Conservation (phyloP, 2,113 vertebrate genomes). For the Nesospiza acunhae region DNA sequence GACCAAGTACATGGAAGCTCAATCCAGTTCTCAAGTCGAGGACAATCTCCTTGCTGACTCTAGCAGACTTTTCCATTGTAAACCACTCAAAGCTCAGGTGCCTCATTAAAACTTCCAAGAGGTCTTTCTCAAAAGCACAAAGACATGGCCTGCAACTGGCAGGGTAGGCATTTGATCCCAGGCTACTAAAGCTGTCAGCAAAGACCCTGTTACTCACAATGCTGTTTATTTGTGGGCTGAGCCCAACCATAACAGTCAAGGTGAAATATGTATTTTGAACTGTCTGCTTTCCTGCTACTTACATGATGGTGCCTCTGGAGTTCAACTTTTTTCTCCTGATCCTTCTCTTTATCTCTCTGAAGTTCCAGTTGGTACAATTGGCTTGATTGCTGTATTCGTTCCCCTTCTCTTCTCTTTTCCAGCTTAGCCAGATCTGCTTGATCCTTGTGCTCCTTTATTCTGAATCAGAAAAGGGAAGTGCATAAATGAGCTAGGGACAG, state of each 20-base stretch:
- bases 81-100: not conserved
- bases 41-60: not conserved
- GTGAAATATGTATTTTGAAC: not conserved
- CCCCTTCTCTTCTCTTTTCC: slow-evolving; percentile 73
- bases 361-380: slow-evolving; percentile 75
- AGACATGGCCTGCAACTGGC: not conserved
- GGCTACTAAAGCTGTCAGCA: not conserved
- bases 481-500: not conserved
- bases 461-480: slow-evolving; percentile 36
- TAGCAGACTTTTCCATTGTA: not conserved
- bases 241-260: not conserved
- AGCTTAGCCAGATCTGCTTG: slow-evolving; percentile 69
- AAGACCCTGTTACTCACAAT: not conserved
- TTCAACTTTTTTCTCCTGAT: slow-evolving; percentile 73
- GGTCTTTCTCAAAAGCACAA: not conserved
- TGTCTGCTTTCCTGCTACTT: slow-evolving; percentile 25
- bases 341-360: slow-evolving; percentile 69
- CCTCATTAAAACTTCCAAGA: not conserved
- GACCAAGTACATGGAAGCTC: not conserved
- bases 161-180: not conserved
- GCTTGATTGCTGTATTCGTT: slow-evolving; percentile 72
- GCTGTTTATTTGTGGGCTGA: not conserved
- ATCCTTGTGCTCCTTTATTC: slow-evolving; percentile 79
- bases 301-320: slow-evolving; percentile 77
- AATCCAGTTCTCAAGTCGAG: not conserved